Evolutionary conservation across 2,888 invertebrate genomes (phyloP).

Genomic region (Hedychridium roseum): DNA sequence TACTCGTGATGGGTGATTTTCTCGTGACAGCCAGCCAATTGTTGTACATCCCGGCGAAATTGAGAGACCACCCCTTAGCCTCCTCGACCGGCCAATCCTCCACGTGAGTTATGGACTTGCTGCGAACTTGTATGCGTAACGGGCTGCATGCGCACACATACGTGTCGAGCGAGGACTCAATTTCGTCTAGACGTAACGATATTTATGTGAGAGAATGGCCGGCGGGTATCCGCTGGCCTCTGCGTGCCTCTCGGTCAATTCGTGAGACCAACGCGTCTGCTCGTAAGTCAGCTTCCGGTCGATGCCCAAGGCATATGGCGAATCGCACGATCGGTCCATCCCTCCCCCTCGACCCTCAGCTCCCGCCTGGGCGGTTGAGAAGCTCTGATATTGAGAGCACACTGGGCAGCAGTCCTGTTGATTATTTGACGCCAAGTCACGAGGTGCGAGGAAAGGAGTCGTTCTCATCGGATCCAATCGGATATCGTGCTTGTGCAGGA

Average conservation of each 20-base stretch:
- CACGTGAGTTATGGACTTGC: constrained; percentile 45
- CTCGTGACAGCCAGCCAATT: constrained; percentile 28
- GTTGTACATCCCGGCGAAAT: constrained; percentile 36
- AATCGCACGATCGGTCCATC: too few relatives aligned
- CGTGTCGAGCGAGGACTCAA: constrained; percentile 21
- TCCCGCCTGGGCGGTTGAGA: too few relatives aligned
- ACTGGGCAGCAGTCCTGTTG: too few relatives aligned
- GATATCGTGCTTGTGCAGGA: constrained; percentile 6
- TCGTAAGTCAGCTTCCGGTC: too few relatives aligned
- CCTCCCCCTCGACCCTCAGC: too few relatives aligned
- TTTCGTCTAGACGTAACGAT: constrained; percentile 33
- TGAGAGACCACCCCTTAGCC: constrained; percentile 36
- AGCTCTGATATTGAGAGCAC: too few relatives aligned
- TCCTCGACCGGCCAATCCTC: neutral
- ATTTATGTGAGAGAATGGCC: constrained; percentile 50
- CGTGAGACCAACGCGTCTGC: too few relatives aligned
- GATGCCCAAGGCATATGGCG: too few relatives aligned
- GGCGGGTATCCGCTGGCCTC: constrained; percentile 22
- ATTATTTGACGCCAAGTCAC: too few relatives aligned
- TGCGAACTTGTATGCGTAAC: constrained; percentile 30
- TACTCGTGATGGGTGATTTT: constrained; percentile 1
- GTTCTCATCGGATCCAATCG: neutral
- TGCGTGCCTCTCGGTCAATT: constrained; percentile 3
- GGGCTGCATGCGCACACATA: constrained; percentile 12
- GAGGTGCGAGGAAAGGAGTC: too few relatives aligned